Evolutionary conservation across 2,797 vertebrate genomes (phyloP), one percentile per base, ranked within the genome.

Genomic region (Gallinago nigripennis): DNA sequence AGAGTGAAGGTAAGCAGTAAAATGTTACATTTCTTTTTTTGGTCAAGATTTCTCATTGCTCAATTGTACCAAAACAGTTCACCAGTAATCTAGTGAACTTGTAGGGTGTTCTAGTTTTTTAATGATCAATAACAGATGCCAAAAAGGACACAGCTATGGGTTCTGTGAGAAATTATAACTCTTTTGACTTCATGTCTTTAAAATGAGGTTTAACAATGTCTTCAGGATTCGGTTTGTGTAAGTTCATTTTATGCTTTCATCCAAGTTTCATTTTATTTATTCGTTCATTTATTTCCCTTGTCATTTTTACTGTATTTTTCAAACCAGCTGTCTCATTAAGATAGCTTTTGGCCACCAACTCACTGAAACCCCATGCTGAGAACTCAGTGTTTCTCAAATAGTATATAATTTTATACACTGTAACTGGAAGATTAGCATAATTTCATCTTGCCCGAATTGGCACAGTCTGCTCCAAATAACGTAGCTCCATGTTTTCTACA

Each of bases 371-470:
- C 65, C 81, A 39, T 92, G 65, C 89, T 89, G 82, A 96, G 90
- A 94, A 87, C 41, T 77, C 85, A 92, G 56, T 90, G 46, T 65
- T 97, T 97, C 72, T 95, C 90, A 86, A 94, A 83, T 69, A 95
- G 77, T 82, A 85, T 81, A 70, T 77, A 94, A 96, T 97, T 95
- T 96, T 97, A 92, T 72, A 76, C 65, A 93, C 70, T 92, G 63
- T 91, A 97, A 96, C 84, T 91, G 92, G 90, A 96, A 95, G 88
- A 96, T 96, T 96, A 97, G 61, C 92, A 95, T 97, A 96, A 97
- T 92, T 97, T 97, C 43, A 66, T 95, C 56, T 92, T 92, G 96
- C 77, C 82, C 33, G 1, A 68, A 91, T 71, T 90, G 83, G 35
- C 89, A 77, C 58, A 88, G 68, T 92, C 56, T 84, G 86, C 87